These are phyloP conservation scores for Ferrisia virgata DNA, from an alignment of 2,888 invertebrate species.

Conservation along the genomic window DNA sequence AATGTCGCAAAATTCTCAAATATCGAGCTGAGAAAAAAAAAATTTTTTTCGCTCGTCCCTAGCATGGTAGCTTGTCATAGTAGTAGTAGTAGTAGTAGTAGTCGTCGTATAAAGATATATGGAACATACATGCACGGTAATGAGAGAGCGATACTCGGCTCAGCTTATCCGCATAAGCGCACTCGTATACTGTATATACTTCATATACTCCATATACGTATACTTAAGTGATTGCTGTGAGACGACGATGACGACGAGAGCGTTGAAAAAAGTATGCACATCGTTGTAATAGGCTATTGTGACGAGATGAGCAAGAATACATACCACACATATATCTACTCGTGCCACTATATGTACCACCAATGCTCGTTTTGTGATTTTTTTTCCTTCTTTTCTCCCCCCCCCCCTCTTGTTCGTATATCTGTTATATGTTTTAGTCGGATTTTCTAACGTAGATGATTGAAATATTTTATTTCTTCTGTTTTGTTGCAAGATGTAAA, in stretches of 20 bases:
- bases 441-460: too few species aligned
- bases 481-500: too few species aligned
- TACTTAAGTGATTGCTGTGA: not conserved
- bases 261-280: not conserved
- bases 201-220: too few species aligned
- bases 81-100: too few species aligned
- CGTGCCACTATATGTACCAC: too few species aligned
- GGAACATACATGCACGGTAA: too few species aligned
- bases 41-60: too few species aligned
- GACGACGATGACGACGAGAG: not conserved
- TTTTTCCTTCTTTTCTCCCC: not conserved
- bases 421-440: too few species aligned
- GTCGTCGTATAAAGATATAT: too few species aligned
- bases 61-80: too few species aligned
- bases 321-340: not conserved
- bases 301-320: not conserved
- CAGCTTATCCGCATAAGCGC: not conserved
- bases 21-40: not conserved
- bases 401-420: too few species aligned
- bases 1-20: slow-evolving; percentile 8
- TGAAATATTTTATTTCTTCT: too few species aligned
- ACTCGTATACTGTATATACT: not conserved
- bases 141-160: not conserved
- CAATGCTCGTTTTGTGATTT: not conserved
- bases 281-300: slow-evolving; percentile 4